Evolutionary conservation across 2,113 vertebrate genomes (phyloP).

Genomic region (Microtus richardsoni): DNA sequence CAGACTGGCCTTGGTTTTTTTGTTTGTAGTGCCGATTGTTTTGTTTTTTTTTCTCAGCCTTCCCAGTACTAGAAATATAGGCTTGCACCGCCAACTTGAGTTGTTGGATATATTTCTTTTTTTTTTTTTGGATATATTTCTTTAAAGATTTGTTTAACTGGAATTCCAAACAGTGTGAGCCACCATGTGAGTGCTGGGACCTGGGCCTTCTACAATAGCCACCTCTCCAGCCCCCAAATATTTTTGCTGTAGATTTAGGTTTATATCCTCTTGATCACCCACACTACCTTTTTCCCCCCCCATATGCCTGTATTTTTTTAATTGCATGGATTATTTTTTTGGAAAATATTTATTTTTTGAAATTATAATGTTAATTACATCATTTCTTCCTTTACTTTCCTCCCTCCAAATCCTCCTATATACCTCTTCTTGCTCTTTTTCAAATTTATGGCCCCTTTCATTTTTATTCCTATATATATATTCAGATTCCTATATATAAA

Average conservation of each 20-base stretch:
- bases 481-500: not conserved
- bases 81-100: too few species aligned
- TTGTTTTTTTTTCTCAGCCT: not conserved
- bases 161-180: not conserved
- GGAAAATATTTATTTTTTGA: not conserved
- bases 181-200: not conserved
- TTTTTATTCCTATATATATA: not conserved
- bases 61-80: not conserved
- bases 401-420: not conserved
- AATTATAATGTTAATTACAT: not conserved
- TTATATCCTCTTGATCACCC: not conserved
- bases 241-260: not conserved
- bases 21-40: not conserved
- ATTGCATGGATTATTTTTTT: conserved; percentile 1
- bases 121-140: not conserved
- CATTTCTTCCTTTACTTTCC: not conserved
- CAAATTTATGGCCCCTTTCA: not conserved
- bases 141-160: not conserved
- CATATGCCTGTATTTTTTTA: not conserved
- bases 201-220: not conserved
- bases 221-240: not conserved
- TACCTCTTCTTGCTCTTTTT: not conserved
- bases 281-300: too few species aligned
- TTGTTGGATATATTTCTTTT: not conserved
- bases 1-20: not conserved